These are phyloP conservation scores for Spisula subtruncata DNA, from an alignment of 2,888 invertebrate genomes.

Conservation along the genomic window DNA sequence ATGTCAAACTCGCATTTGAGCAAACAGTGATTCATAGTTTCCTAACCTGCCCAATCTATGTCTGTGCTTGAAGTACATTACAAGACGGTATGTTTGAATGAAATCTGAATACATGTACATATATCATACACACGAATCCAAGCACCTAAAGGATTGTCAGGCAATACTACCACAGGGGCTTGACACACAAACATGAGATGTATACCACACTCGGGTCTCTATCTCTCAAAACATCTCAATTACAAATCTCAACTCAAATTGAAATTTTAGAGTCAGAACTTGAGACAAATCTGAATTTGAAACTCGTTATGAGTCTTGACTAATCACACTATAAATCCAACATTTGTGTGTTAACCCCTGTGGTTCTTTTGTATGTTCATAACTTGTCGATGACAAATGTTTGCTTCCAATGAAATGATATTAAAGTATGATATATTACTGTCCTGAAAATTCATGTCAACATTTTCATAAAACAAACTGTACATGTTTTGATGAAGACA, in stretches of 20 bases:
- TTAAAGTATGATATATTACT: neutral
- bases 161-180: neutral
- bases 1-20: too few species aligned
- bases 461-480: neutral
- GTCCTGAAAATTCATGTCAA: neutral
- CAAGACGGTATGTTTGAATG: too few species aligned
- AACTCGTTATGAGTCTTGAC: too few species aligned
- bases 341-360: neutral
- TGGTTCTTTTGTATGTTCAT: neutral
- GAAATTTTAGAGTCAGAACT: too few species aligned
- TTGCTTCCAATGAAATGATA: neutral
- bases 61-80: neutral
- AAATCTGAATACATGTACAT: neutral
- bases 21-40: neutral
- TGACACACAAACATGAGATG: neutral
- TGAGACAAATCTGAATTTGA: too few species aligned
- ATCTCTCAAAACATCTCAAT: too few species aligned
- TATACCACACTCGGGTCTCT: too few species aligned
- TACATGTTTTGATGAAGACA: neutral
- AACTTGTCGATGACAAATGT: neutral
- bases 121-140: neutral
- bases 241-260: too few species aligned
- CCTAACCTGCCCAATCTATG: neutral
- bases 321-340: neutral
- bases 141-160: conserved; percentile 10